Percentiles rank a stretch among this genome's conserved stretches.
phyloP scores from a whole-genome alignment of 2,113 vertebrate genomes.

The Gopherus flavomarginatus region DNA sequence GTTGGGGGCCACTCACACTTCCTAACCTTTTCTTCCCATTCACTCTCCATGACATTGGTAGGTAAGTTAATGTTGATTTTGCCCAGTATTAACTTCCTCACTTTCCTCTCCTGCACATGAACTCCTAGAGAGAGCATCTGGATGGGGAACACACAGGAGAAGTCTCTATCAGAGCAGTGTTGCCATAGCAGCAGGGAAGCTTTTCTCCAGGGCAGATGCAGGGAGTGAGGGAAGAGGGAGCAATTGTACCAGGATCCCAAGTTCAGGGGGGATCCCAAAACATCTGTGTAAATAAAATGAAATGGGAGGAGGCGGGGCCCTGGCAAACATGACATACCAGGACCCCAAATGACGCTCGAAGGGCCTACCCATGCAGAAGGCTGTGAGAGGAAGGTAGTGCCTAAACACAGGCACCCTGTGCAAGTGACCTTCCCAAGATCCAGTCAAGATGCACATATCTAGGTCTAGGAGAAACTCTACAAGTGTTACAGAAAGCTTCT shows the following conservation, averaged over 20 bases:
- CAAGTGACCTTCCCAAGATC: neutral
- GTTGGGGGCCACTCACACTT: neutral
- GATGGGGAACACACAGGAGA: neutral
- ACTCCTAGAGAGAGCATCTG: neutral
- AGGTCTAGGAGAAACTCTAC: neutral
- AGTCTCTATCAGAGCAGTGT: neutral
- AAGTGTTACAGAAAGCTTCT: neutral
- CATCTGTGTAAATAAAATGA: neutral
- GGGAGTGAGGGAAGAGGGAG: too few relatives aligned
- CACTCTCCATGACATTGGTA: neutral
- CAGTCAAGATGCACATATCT: neutral
- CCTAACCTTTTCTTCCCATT: neutral
- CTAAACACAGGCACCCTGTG: neutral
- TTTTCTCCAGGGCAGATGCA: neutral
- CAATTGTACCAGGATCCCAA: neutral
- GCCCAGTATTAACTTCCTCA: neutral
- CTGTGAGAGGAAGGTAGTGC: neutral
- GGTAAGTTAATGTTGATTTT: neutral
- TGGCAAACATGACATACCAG: too few relatives aligned
- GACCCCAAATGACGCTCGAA: too few relatives aligned
- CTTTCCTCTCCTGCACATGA: neutral
- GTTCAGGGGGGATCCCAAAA: neutral
- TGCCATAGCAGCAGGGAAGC: neutral
- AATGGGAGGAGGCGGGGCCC: neutral
- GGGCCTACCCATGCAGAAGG: neutral